These are phyloP conservation scores for Cephalopachus bancanus DNA, from an alignment of 2,797 vertebrate genomes.

Conservation along the genomic window DNA sequence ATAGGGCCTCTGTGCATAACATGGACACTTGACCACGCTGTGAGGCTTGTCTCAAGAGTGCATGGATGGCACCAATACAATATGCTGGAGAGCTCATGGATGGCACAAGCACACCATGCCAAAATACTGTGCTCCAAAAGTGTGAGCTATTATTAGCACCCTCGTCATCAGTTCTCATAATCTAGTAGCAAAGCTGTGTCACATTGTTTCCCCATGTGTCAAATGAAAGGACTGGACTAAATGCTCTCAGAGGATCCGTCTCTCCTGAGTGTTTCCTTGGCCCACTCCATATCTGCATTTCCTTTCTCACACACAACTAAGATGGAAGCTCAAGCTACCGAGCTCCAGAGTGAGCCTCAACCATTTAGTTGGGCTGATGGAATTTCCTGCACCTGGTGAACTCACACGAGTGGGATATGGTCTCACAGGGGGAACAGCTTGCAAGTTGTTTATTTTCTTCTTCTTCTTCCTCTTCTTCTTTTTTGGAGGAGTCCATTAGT, in stretches of 20 bases:
- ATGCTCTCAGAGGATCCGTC: neutral
- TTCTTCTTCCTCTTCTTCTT: neutral
- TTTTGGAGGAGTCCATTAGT: neutral
- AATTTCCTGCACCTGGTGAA: neutral
- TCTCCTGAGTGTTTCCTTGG: neutral
- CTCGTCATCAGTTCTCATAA: neutral
- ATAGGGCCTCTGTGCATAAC: neutral
- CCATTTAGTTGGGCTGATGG: neutral
- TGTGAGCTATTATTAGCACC: neutral
- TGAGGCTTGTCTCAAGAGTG: neutral
- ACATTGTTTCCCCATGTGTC: neutral
- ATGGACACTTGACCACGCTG: fast-evolving
- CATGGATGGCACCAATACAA: too few relatives aligned
- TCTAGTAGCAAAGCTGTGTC: neutral
- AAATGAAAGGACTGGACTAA: neutral
- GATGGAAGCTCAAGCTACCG: neutral
- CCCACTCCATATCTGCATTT: neutral
- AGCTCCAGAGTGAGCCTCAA: neutral
- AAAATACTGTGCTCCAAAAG: neutral
- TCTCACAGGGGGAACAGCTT: neutral
- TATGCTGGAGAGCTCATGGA: too few relatives aligned
- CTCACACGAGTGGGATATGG: neutral
- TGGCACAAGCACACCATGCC: too few relatives aligned
- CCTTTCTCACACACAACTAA: neutral
- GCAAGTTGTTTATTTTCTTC: neutral